Percentiles rank a stretch among this genome's conserved stretches.
phyloP scores from a whole-genome alignment of 2,888 invertebrate species.

The Lepidocyrtoides sp. region DNA sequence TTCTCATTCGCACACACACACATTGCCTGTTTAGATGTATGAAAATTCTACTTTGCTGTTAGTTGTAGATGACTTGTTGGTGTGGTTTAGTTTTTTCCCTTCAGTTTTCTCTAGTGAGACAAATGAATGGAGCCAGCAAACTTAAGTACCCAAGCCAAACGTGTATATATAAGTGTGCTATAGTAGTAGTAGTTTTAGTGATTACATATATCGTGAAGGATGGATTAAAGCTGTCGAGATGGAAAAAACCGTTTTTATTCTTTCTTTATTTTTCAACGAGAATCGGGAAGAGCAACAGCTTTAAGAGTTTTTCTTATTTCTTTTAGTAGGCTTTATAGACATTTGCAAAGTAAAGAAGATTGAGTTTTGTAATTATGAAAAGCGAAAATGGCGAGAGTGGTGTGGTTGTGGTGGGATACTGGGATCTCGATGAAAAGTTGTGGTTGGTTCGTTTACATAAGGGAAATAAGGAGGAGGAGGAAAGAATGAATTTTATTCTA shows the following conservation, averaged over 20 bases:
- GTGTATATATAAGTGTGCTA: not conserved
- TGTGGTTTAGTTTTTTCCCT: slow-evolving; percentile 18
- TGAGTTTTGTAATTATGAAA: slow-evolving; percentile 77
- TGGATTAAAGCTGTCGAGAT: slow-evolving; percentile 77
- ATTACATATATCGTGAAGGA: slow-evolving; percentile 42
- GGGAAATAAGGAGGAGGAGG: slow-evolving; percentile 32
- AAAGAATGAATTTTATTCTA: slow-evolving; percentile 35
- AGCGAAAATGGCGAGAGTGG: slow-evolving; percentile 68
- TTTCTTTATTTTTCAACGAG: not conserved
- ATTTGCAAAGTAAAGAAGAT: slow-evolving; percentile 70
- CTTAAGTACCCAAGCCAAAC: not conserved
- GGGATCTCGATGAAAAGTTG: not conserved
- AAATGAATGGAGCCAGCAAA: slow-evolving; percentile 41
- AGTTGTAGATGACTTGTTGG: slow-evolving; percentile 55
- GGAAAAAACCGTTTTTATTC: slow-evolving; percentile 56
- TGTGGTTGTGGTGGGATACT: no score
- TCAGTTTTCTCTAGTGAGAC: slow-evolving; percentile 34
- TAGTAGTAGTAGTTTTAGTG: not conserved
- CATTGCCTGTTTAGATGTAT: not conserved
- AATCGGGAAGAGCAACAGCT: slow-evolving; percentile 34
- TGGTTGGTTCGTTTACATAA: slow-evolving; percentile 63
- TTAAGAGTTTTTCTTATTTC: slow-evolving; percentile 28
- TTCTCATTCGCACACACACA: slow-evolving; percentile 51
- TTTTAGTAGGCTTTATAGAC: slow-evolving; percentile 67
- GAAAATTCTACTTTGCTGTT: not conserved